Evolutionary conservation across 2,888 invertebrate species (phyloP).

Genomic region (Gryllus longicercus): DNA sequence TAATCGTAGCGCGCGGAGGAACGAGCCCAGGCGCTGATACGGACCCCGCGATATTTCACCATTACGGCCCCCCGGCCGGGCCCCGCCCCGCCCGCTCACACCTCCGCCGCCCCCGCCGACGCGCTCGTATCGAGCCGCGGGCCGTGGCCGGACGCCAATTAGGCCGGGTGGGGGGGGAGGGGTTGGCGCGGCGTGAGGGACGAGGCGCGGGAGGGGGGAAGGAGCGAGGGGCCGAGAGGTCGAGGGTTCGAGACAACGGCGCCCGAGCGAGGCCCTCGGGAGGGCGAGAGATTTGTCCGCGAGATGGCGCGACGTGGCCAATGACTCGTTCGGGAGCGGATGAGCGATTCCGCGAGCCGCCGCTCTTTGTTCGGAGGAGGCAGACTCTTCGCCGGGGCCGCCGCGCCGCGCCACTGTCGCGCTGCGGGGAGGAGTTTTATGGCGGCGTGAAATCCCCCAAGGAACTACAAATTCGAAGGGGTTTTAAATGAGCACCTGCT

Average conservation of each 20-base stretch:
- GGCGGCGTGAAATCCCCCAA: too few relatives aligned
- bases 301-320: neutral
- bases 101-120: neutral
- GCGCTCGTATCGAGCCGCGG: neutral
- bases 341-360: neutral
- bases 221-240: neutral
- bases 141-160: constrained; percentile 1
- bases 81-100: neutral
- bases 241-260: neutral
- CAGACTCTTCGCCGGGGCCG: too few relatives aligned
- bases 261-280: neutral
- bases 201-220: neutral
- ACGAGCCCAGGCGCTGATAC: constrained; percentile 6
- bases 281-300: neutral
- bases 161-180: neutral
- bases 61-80: neutral
- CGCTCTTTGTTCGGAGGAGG: neutral
- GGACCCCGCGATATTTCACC: constrained; percentile 10
- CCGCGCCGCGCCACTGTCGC: too few relatives aligned
- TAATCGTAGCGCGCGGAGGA: neutral
- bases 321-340: constrained; percentile 4
- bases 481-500: too few relatives aligned
- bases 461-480: too few relatives aligned
- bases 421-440: too few relatives aligned
- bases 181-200: neutral